phyloP scores from a whole-genome alignment of 2,113 vertebrate genomes.

The Callipepla squamata region DNA sequence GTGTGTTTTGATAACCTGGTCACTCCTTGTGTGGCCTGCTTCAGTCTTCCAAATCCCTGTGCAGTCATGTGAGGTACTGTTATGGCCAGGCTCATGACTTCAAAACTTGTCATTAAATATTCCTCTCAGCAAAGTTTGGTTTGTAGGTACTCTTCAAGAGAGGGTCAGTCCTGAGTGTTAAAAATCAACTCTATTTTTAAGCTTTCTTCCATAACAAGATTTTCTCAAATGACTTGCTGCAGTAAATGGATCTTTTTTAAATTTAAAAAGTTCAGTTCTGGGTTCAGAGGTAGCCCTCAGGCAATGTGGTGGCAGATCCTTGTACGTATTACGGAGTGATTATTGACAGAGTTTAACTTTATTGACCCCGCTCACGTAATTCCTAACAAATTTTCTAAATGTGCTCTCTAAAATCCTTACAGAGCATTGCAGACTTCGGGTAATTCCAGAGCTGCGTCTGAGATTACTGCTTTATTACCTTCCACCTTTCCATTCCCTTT shows the following conservation, averaged over 20 bases:
- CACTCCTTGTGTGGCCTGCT: not conserved
- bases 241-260: conserved; percentile 32
- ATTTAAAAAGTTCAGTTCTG: conserved; percentile 38
- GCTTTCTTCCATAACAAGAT: conserved; percentile 11
- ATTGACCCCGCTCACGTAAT: conserved; percentile 56
- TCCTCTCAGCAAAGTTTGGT: conserved; percentile 19
- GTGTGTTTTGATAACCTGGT: not conserved
- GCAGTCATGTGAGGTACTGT: not conserved
- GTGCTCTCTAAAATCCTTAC: conserved; percentile 35
- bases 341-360: conserved; percentile 62
- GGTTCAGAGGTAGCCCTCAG: conserved; percentile 17
- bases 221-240: conserved; percentile 29
- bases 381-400: conserved; percentile 51
- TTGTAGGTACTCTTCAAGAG: not conserved
- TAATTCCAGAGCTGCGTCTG: conserved; percentile 1
- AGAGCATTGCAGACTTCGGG: conserved; percentile 7
- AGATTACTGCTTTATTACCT: conserved; percentile 31
- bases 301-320: not conserved
- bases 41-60: not conserved
- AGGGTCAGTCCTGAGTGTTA: not conserved
- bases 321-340: conserved; percentile 8
- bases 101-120: conserved; percentile 29
- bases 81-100: not conserved
- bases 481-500: not conserved
- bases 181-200: conserved; percentile 10